Conservation (phyloP, 2,113 vertebrate species). For the Seriola quinqueradiata region DNA sequence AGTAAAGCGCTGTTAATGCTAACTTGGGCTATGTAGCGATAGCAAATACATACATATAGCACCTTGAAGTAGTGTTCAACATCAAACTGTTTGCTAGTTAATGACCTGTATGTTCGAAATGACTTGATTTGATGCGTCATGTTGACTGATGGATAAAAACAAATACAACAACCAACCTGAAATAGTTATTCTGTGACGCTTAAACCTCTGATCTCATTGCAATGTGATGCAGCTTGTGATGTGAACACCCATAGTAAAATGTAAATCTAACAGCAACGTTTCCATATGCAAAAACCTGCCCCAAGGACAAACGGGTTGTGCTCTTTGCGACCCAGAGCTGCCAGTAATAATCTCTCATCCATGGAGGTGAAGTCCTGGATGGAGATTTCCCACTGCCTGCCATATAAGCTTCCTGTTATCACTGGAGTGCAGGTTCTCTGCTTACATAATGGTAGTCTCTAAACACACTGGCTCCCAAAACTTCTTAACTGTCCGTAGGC, state of each 20-base stretch:
- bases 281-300: constrained; percentile 51
- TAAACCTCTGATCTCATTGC: background rate
- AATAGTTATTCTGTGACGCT: background rate
- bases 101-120: background rate
- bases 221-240: constrained; percentile 14
- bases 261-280: constrained; percentile 24
- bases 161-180: background rate
- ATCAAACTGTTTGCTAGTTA: background rate
- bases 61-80: no score
- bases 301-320: constrained; percentile 64
- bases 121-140: background rate
- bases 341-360: constrained; percentile 70
- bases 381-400: constrained; percentile 68
- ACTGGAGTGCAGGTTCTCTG: constrained; percentile 73
- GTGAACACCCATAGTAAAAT: constrained; percentile 13
- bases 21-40: no score
- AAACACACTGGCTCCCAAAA: constrained; percentile 56
- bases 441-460: constrained; percentile 67
- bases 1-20: no score
- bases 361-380: constrained; percentile 71
- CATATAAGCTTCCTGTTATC: constrained; percentile 80
- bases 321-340: constrained; percentile 60
- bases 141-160: constrained; percentile 4
- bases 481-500: constrained; percentile 51
- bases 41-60: no score